Percentiles rank a stretch among this genome's conserved stretches.
These are phyloP conservation scores for Ranitomeya variabilis DNA, from an alignment of 2,113 vertebrate species.

Conservation along the genomic window DNA sequence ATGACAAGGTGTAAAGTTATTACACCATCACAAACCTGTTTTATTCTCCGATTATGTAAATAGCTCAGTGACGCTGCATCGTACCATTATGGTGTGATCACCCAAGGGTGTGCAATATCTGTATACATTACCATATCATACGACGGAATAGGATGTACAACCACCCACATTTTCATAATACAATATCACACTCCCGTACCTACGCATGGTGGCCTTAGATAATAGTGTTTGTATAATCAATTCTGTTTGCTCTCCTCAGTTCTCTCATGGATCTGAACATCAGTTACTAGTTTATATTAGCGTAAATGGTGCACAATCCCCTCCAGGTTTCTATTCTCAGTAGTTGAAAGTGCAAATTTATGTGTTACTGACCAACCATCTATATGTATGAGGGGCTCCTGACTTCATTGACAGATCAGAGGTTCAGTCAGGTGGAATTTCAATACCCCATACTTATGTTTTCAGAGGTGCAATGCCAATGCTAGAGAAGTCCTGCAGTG, in stretches of 20 bases:
- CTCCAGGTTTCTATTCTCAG: no score
- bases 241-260: constrained; percentile 1
- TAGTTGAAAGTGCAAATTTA: no score
- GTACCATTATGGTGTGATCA: constrained; percentile 46
- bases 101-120: not conserved
- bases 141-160: not conserved
- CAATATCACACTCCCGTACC: not conserved
- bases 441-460: no score
- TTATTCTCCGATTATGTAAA: constrained; percentile 32
- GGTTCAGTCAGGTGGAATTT: no score
- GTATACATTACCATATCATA: constrained; percentile 1
- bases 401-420: no score
- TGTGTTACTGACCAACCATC: no score
- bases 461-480: no score
- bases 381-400: no score
- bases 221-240: not conserved
- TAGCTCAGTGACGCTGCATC: constrained; percentile 28
- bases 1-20: not conserved
- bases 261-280: not conserved
- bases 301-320: no score
- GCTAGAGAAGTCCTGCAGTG: no score
- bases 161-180: not conserved
- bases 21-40: constrained; percentile 29
- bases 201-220: not conserved
- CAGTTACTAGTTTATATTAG: not conserved